Conservation (phyloP, 2,797 vertebrate genomes). For the Dendrocincla tyrannina region DNA sequence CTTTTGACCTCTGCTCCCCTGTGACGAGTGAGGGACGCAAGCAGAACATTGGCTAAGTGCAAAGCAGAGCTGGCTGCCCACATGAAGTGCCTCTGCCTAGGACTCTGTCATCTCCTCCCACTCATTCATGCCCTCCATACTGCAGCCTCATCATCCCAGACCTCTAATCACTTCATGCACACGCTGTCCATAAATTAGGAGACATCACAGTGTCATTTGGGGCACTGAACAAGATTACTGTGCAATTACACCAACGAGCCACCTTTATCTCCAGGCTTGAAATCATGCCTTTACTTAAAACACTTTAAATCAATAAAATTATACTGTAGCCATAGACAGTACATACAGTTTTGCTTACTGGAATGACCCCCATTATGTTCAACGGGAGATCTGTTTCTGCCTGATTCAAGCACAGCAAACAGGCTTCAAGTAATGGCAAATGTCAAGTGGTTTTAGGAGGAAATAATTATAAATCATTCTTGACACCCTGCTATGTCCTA, state of each 20-base stretch:
- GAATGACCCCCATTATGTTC: constrained; percentile 56
- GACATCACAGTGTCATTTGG: constrained; percentile 48
- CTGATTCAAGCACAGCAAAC: constrained; percentile 66
- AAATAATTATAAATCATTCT: constrained; percentile 62
- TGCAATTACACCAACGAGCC: constrained; percentile 58
- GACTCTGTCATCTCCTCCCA: constrained; percentile 52
- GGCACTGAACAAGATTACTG: constrained; percentile 61
- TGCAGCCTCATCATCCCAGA: constrained; percentile 41
- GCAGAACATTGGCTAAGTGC: background rate
- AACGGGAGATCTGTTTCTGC: constrained; percentile 34
- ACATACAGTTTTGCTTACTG: constrained; percentile 69
- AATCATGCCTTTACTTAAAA: constrained; percentile 57
- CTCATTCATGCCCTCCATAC: constrained; percentile 57
- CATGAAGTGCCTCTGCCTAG: background rate
- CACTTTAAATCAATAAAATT: constrained; percentile 69
- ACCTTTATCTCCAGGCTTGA: constrained; percentile 55
- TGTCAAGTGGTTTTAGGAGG: constrained; percentile 66
- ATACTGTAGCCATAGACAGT: constrained; percentile 32
- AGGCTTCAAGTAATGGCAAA: constrained; percentile 64
- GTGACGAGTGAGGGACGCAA: background rate
- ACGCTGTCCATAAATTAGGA: constrained; percentile 55
- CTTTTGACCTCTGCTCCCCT: background rate
- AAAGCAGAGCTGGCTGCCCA: background rate
- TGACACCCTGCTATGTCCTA: background rate
- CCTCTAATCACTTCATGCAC: constrained; percentile 57